Evolutionary conservation across 2,797 vertebrate genomes (phyloP).

Genomic region (Sebastes oblongus): DNA sequence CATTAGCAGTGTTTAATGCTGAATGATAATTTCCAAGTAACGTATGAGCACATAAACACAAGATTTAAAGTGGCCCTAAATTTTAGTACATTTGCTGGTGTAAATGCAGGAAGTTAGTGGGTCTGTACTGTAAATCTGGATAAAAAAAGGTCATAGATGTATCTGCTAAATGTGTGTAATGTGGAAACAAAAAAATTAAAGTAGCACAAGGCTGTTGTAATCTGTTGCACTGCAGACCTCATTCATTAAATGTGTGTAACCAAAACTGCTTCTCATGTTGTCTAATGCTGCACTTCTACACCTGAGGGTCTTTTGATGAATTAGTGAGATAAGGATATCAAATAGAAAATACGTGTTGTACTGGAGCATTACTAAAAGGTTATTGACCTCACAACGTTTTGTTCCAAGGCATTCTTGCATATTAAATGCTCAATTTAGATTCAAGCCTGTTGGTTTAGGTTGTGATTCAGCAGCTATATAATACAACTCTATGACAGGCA

Average conservation of each 20-base stretch:
- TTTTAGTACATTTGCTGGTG: too few relatives aligned
- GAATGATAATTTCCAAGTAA: too few relatives aligned
- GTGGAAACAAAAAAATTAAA: too few relatives aligned
- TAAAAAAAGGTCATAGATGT: too few relatives aligned
- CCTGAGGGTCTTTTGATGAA: neutral
- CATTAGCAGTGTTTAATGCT: too few relatives aligned
- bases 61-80: too few relatives aligned
- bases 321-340: neutral
- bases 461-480: neutral
- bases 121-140: neutral
- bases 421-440: neutral
- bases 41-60: too few relatives aligned
- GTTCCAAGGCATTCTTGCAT: neutral
- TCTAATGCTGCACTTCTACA: neutral
- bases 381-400: neutral
- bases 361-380: neutral
- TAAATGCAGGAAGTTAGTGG: neutral
- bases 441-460: neutral
- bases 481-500: neutral
- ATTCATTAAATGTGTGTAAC: neutral
- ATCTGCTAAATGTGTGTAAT: too few relatives aligned
- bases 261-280: neutral
- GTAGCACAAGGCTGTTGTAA: too few relatives aligned
- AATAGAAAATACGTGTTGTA: neutral
- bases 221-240: neutral